Conservation (phyloP, 53 echinoderm and acorn worm species). For the Paelopatides confundens region DNA sequence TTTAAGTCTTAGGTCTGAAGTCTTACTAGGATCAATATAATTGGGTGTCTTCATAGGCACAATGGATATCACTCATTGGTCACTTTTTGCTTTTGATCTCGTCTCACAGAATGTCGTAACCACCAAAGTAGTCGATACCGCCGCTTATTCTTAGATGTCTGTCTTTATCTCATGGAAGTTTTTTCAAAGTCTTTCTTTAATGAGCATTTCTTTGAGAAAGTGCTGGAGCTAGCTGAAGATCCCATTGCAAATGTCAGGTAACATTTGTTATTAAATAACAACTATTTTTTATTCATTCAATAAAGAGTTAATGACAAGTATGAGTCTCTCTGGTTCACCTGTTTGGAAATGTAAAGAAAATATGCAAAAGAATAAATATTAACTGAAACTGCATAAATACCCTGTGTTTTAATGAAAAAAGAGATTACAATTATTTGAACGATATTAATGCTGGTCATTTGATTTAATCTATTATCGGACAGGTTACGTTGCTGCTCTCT, state of each 20-base stretch:
- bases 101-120: conserved; percentile 79
- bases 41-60: background rate
- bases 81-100: background rate
- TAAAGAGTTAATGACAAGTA: too few relatives aligned
- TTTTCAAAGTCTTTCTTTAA: conserved; percentile 98
- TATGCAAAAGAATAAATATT: too few relatives aligned
- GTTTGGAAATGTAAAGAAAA: too few relatives aligned
- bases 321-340: too few relatives aligned
- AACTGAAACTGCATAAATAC: too few relatives aligned
- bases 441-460: too few relatives aligned
- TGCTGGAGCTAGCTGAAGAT: conserved; percentile 90
- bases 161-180: conserved; percentile 84
- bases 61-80: too few relatives aligned
- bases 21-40: too few relatives aligned
- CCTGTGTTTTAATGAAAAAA: too few relatives aligned
- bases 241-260: conserved; percentile 98
- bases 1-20: too few relatives aligned
- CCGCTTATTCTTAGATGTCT: conserved; percentile 90
- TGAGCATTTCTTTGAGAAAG: conserved; percentile 85
- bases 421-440: too few relatives aligned
- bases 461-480: background rate
- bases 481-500: conserved; percentile 93
- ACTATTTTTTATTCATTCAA: too few relatives aligned
- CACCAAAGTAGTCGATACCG: conserved; percentile 88
- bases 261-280: background rate